Evolutionary conservation across 2,797 vertebrate genomes (phyloP).

Genomic region (Myotis daubentonii): DNA sequence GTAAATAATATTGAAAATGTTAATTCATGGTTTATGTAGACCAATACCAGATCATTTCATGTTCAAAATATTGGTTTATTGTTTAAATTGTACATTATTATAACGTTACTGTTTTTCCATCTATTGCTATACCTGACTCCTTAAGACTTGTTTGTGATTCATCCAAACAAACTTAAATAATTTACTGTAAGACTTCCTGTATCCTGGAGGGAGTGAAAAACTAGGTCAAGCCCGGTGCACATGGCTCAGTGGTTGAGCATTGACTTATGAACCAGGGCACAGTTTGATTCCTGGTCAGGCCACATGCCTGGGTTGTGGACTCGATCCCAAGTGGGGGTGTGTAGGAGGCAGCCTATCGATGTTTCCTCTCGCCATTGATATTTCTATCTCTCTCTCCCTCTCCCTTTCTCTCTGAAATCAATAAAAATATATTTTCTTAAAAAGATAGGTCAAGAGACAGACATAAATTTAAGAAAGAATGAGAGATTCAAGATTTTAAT

Average conservation of each 20-base stretch:
- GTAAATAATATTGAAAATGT: background rate
- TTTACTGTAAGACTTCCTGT: background rate
- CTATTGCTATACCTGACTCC: background rate
- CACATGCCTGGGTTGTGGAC: too few species aligned
- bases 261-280: too few species aligned
- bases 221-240: too few species aligned
- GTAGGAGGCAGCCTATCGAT: too few species aligned
- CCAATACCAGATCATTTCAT: background rate
- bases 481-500: background rate
- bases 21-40: background rate
- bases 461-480: background rate
- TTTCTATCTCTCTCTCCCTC: too few species aligned
- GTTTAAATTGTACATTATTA: background rate
- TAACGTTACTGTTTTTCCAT: background rate
- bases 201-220: background rate
- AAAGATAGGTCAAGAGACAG: background rate
- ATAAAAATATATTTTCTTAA: too few species aligned
- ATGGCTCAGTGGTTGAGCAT: too few species aligned
- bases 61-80: constrained; percentile 13
- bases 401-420: too few species aligned
- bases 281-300: too few species aligned
- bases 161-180: background rate
- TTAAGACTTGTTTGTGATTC: background rate
- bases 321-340: too few species aligned
- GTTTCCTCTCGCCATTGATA: too few species aligned